Evolutionary conservation across 2,113 vertebrate genomes (phyloP), one percentile per base, ranked within the genome.

Genomic region (Paedocypris sp.): DNA sequence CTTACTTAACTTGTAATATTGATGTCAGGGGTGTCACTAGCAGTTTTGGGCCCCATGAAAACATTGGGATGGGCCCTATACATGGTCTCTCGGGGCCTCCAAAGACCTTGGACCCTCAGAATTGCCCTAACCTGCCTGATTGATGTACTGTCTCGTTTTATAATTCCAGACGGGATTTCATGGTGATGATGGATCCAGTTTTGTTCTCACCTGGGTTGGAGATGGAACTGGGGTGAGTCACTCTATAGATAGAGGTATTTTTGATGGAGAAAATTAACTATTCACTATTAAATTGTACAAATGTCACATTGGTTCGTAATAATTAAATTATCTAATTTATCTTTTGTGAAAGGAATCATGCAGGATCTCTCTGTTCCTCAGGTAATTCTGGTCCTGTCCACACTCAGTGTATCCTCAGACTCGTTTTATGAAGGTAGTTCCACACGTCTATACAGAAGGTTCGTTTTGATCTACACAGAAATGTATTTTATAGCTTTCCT

Each of bases 311-410:
- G 16, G 1, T 35, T 23, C 4, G n/a, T n/a, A n/a, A n/a, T n/a
- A n/a, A n/a, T n/a, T n/a, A n/a, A n/a, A n/a, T n/a, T n/a, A n/a
- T n/a, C 8, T 42, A 5, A 7, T 11, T 43, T 11, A 22, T 19
- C 4, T 3, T 19, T 2, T 42, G 10, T 11, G 18, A 23, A 5
- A 23, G 15, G 4, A 43, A 29, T 13, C 3, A 11, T 43, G 10
- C 16, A 15, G 22, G n/a, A 16, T 23, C 39, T 32, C 16, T 56
- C 18, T 29, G 47, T 6, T 4, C 61, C 13, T 3, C 29, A 88
- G 86, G 79, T 87, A 2, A 78, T 87, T 64, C 67, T 88, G 46
- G 83, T 86, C 13, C 68, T 88, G 48, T 87, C 86, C n/a, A 87
- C 85, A 3, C 74, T 85, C 29, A 85, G 73, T 2, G 67, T 67